Conservation (phyloP, 1,140 invertebrate genomes). For the Hyphantria cunea region DNA sequence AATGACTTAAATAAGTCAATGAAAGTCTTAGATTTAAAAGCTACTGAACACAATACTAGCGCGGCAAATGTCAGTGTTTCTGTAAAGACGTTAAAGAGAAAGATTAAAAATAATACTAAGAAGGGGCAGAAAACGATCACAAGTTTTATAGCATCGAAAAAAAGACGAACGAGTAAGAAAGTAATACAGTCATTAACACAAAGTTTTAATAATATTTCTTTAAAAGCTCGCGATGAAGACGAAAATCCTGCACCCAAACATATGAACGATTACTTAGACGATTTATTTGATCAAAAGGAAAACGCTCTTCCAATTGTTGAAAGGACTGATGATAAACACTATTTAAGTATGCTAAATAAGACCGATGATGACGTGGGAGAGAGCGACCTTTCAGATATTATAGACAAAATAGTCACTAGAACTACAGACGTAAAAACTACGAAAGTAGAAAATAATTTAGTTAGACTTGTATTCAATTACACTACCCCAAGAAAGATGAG, state of each 20-base stretch:
- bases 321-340: slow-evolving; percentile 29
- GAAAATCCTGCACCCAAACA: slow-evolving; percentile 2
- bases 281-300: slow-evolving; percentile 35
- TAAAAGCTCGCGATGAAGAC: slow-evolving; percentile 29
- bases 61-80: slow-evolving; percentile 59
- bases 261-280: slow-evolving; percentile 1
- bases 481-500: slow-evolving; percentile 42
- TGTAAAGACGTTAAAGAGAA: slow-evolving; percentile 61
- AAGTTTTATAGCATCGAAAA: slow-evolving; percentile 60
- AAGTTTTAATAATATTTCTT: slow-evolving; percentile 50
- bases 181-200: slow-evolving; percentile 34
- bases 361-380: slow-evolving; percentile 75
- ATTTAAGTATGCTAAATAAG: slow-evolving; percentile 65
- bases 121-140: slow-evolving; percentile 59
- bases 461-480: slow-evolving; percentile 67
- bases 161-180: slow-evolving; percentile 45
- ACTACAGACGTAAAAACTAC: slow-evolving; percentile 53
- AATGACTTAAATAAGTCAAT: slow-evolving; percentile 50
- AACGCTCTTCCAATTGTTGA: slow-evolving; percentile 21
- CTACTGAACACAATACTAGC: slow-evolving; percentile 48
- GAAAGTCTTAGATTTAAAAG: slow-evolving; percentile 54
- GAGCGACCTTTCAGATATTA: slow-evolving; percentile 83
- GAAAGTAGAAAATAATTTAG: slow-evolving; percentile 59
- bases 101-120: slow-evolving; percentile 52
- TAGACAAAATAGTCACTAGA: slow-evolving; percentile 82